Percentiles rank a stretch among this genome's conserved stretches.
These are phyloP conservation scores for Eupithecia abbreviata DNA, from an alignment of 2,888 invertebrate genomes.

Conservation along the genomic window DNA sequence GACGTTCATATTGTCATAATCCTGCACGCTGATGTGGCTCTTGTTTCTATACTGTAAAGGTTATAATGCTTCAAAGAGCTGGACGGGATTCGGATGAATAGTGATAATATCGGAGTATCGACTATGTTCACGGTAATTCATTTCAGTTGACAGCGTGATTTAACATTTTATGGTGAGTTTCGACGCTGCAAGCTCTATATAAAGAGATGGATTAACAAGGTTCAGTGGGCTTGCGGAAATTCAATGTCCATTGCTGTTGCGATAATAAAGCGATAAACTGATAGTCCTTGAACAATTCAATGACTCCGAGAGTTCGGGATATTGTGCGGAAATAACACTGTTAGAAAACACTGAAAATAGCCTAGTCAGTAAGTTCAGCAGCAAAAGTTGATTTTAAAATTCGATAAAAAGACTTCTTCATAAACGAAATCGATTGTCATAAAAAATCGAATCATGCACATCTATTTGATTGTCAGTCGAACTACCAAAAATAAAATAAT, in stretches of 20 bases:
- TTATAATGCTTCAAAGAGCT: slow-evolving; percentile 15
- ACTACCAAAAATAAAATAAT: too few relatives aligned
- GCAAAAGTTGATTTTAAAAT: too few relatives aligned
- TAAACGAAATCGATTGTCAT: too few relatives aligned
- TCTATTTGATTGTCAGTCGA: too few relatives aligned
- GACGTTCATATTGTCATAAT: slow-evolving; percentile 27
- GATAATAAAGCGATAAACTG: slow-evolving; percentile 8
- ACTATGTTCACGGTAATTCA: slow-evolving; percentile 31
- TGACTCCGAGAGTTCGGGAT: neutral
- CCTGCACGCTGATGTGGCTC: slow-evolving; percentile 9
- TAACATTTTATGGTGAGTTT: slow-evolving; percentile 25
- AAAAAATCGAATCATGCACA: too few relatives aligned
- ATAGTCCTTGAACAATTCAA: neutral
- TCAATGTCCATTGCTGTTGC: slow-evolving; percentile 19
- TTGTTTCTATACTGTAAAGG: neutral
- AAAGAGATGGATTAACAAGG: slow-evolving; percentile 21
- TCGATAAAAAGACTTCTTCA: too few relatives aligned
- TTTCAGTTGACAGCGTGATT: slow-evolving; percentile 35
- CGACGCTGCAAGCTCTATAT: slow-evolving; percentile 17
- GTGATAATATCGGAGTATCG: slow-evolving; percentile 23
- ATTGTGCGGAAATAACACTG: too few relatives aligned
- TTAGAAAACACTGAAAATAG: neutral
- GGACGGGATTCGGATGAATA: slow-evolving; percentile 17
- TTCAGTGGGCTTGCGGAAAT: slow-evolving; percentile 23
- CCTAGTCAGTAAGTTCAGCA: neutral